These are phyloP conservation scores for Antheraea pernyi DNA, from an alignment of 1,140 invertebrate species.

Conservation along the genomic window DNA sequence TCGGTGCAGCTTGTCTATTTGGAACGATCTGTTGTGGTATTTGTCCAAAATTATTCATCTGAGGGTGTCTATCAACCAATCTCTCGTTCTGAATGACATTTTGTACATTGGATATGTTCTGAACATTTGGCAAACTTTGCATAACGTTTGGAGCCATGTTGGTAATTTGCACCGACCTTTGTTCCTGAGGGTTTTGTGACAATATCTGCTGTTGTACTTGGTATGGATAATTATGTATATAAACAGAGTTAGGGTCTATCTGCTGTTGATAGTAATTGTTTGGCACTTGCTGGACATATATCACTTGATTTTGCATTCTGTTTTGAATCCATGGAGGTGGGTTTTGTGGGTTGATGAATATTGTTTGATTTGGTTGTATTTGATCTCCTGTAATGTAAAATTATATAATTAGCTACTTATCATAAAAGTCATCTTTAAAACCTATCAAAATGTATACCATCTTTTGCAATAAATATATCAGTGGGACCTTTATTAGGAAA, in stretches of 20 bases:
- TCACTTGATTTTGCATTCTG: conserved; percentile 53
- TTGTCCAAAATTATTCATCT: conserved; percentile 15
- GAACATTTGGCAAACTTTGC: conserved; percentile 30
- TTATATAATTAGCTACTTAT: neutral
- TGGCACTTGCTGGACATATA: conserved; percentile 62
- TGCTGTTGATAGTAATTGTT: conserved; percentile 51
- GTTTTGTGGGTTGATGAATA: conserved; percentile 63
- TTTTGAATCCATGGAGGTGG: conserved; percentile 69
- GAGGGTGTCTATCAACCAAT: conserved; percentile 13
- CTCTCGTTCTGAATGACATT: conserved; percentile 13
- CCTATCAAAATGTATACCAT: too few relatives aligned
- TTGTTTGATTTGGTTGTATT: conserved; percentile 61
- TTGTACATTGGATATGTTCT: conserved; percentile 20
- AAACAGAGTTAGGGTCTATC: conserved; percentile 59
- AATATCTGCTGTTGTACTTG: conserved; percentile 58
- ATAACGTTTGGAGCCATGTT: conserved; percentile 26
- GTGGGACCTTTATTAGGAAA: too few relatives aligned
- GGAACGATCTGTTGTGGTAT: conserved; percentile 21
- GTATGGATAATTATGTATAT: conserved; percentile 53
- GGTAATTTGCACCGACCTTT: conserved; percentile 46
- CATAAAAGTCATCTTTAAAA: too few relatives aligned
- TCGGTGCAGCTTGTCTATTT: conserved; percentile 26
- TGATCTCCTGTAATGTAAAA: conserved; percentile 55
- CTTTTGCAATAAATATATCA: neutral
- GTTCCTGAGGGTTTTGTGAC: conserved; percentile 41